phyloP scores from a whole-genome alignment of 2,113 vertebrate species.

The Triplophysa rosa region DNA sequence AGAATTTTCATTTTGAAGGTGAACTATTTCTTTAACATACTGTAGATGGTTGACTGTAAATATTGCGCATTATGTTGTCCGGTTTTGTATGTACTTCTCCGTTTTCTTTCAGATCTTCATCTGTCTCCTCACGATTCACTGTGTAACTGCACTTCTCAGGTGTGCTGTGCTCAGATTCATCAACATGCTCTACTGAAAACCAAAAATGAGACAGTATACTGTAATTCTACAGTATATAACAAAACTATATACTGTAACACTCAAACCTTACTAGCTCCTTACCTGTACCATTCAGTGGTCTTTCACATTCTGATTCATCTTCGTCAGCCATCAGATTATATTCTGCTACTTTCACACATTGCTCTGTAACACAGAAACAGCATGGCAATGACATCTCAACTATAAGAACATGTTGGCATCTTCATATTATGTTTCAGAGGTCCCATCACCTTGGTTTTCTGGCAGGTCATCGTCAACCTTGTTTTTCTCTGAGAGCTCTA shows the following conservation, averaged over 20 bases:
- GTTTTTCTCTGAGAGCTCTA: conserved; percentile 56
- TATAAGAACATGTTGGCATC: neutral
- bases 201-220: neutral
- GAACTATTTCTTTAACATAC: neutral
- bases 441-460: conserved; percentile 52
- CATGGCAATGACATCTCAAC: neutral
- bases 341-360: neutral
- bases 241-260: neutral
- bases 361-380: conserved; percentile 8
- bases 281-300: conserved; percentile 50
- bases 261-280: neutral
- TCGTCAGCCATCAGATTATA: conserved; percentile 14
- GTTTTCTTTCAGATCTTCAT: conserved; percentile 64
- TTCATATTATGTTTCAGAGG: neutral
- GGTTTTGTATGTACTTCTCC: conserved; percentile 56
- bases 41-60: no score
- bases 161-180: conserved; percentile 59
- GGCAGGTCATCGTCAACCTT: conserved; percentile 53
- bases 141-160: conserved; percentile 61
- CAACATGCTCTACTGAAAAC: conserved; percentile 37
- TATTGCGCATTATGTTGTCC: neutral
- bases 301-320: conserved; percentile 29
- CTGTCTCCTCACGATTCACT: conserved; percentile 56
- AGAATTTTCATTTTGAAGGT: no score
- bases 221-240: neutral